phyloP scores from a whole-genome alignment of 2,888 invertebrate genomes.

The Syrista parreyssii region DNA sequence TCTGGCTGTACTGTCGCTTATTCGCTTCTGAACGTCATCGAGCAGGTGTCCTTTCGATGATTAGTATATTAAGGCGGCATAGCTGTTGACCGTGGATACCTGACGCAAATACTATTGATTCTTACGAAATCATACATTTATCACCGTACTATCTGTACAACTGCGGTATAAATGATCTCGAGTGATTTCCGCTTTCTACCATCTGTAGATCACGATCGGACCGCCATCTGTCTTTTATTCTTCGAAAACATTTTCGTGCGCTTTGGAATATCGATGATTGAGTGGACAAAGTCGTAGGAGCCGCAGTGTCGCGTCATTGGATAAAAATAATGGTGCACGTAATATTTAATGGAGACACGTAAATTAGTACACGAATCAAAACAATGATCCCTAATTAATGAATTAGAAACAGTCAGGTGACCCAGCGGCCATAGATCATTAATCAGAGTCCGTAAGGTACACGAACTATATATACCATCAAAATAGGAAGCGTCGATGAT shows the following conservation, averaged over 20 bases:
- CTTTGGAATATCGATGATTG: not conserved
- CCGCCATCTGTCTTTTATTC: not conserved
- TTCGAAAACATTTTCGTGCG: not conserved
- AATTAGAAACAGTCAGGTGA: not conserved
- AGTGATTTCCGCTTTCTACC: not conserved
- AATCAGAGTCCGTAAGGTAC: not conserved
- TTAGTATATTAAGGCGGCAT: not conserved
- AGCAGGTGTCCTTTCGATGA: not conserved
- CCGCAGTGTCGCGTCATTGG: not conserved
- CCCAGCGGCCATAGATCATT: not conserved
- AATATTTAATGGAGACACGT: not conserved
- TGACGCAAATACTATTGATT: not conserved
- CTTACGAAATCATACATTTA: not conserved
- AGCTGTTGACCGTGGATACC: not conserved
- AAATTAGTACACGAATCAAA: not conserved
- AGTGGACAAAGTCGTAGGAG: not conserved
- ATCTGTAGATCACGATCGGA: not conserved
- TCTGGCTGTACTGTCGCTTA: not conserved
- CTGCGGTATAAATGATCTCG: not conserved
- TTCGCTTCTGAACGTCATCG: not conserved
- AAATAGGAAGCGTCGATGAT: not conserved
- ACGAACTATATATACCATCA: not conserved
- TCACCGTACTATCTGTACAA: not conserved
- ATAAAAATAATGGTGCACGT: not conserved
- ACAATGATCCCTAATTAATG: not conserved